Conservation (phyloP, 64 coral and sea anemone genomes). For the Porites lutea region DNA sequence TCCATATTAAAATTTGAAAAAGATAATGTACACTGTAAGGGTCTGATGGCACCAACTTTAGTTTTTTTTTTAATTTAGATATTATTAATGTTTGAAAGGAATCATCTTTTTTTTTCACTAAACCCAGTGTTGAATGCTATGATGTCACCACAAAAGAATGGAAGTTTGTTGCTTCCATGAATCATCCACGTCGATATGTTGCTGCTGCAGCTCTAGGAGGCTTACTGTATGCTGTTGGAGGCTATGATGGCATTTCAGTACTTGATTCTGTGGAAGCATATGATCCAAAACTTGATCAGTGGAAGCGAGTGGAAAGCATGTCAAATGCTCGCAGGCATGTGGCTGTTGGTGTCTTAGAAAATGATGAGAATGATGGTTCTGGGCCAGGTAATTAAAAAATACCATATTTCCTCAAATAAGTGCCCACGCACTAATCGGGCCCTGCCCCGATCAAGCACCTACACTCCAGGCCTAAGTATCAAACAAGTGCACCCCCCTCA, state of each 20-base stretch:
- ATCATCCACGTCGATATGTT: slow-evolving; percentile 78
- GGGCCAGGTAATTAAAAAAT: slow-evolving; percentile 3
- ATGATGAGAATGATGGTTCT: slow-evolving; percentile 7
- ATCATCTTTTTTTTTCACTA: background rate
- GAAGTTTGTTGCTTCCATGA: slow-evolving; percentile 90
- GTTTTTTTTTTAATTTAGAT: background rate
- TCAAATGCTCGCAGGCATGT: slow-evolving; percentile 76
- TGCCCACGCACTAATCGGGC: too few species aligned
- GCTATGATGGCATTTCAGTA: slow-evolving; percentile 84
- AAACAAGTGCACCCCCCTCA: too few species aligned
- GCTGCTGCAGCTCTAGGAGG: slow-evolving; percentile 72
- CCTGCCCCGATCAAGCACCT: too few species aligned
- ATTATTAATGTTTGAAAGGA: slow-evolving; percentile 27
- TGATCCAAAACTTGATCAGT: slow-evolving; percentile 81
- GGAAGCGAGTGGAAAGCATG: slow-evolving; percentile 70
- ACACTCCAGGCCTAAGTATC: too few species aligned
- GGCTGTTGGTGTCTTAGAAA: slow-evolving; percentile 76
- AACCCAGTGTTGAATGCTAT: slow-evolving; percentile 83
- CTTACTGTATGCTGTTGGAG: slow-evolving; percentile 88
- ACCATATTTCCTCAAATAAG: background rate
- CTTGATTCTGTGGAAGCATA: slow-evolving; percentile 90
- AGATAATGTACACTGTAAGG: too few species aligned
- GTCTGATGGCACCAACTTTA: background rate
- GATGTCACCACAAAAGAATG: slow-evolving; percentile 73
- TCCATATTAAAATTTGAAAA: too few species aligned